Evolutionary conservation across 2,113 vertebrate species (phyloP).

Genomic region (Chionomys nivalis): DNA sequence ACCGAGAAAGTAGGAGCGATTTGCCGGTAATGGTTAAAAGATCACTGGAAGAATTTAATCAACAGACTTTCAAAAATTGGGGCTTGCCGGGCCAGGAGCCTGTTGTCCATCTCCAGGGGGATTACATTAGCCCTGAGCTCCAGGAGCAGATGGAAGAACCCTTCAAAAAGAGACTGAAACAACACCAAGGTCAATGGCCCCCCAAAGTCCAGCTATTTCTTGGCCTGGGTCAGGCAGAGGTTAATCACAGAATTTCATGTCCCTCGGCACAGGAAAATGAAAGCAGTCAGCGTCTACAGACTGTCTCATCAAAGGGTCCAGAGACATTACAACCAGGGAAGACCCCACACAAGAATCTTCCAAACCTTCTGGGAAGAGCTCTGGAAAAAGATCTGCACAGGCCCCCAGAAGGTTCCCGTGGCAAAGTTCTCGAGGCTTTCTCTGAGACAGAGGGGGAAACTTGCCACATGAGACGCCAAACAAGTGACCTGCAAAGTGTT

Average conservation of each 20-base stretch:
- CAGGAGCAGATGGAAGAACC: background rate
- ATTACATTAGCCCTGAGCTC: background rate
- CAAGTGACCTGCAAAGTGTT: background rate
- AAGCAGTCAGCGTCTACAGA: accelerated
- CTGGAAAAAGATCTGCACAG: too few species aligned
- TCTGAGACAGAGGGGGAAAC: background rate
- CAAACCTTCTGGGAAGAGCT: accelerated
- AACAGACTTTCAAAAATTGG: accelerated
- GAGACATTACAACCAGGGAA: accelerated
- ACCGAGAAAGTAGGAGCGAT: background rate
- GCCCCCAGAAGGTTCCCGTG: accelerated
- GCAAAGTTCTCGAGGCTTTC: accelerated
- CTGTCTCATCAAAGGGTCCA: accelerated
- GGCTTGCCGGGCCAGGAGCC: background rate
- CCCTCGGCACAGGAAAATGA: accelerated
- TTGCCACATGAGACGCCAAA: accelerated
- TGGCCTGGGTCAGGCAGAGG: background rate
- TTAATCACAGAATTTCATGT: accelerated
- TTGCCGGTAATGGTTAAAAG: background rate
- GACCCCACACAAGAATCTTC: too few species aligned
- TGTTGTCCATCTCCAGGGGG: accelerated
- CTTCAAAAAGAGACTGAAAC: too few species aligned
- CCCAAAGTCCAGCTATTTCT: background rate
- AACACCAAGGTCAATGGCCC: accelerated
- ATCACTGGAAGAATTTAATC: background rate